These are phyloP conservation scores for Berghia stephanieae DNA, from an alignment of 1,140 invertebrate genomes.

Conservation along the genomic window DNA sequence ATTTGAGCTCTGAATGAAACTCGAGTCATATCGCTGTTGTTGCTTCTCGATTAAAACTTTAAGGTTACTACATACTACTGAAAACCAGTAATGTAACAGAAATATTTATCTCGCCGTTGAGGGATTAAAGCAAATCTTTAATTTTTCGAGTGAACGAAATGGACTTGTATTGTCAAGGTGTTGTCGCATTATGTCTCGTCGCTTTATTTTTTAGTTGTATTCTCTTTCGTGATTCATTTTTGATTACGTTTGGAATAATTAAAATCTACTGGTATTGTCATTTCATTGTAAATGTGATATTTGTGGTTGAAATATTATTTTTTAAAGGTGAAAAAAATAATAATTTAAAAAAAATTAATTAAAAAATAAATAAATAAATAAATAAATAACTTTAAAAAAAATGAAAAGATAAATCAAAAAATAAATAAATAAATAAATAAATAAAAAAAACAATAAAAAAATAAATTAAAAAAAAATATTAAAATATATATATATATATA, in stretches of 20 bases:
- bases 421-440: neutral
- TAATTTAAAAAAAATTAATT: neutral
- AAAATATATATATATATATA: constrained; percentile 22
- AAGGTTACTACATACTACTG: neutral
- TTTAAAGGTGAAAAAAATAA: too few species aligned
- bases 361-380: neutral
- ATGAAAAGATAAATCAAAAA: neutral
- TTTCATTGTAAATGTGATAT: neutral
- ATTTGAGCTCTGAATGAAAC: too few species aligned
- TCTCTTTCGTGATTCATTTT: neutral
- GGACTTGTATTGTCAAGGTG: too few species aligned
- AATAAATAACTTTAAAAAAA: neutral
- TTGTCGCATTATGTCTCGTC: too few species aligned
- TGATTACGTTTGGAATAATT: neutral
- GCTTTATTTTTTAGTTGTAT: neutral
- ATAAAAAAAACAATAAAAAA: neutral
- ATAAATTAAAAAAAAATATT: neutral
- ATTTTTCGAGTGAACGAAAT: too few species aligned
- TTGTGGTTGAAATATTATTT: too few species aligned
- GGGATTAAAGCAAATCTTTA: too few species aligned
- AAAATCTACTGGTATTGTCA: neutral
- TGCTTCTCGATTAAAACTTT: neutral
- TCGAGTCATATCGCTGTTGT: neutral
- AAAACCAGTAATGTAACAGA: too few species aligned
- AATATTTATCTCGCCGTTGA: too few species aligned